Base-by-base conservation (phyloP, 35 echinoderm and acorn worm genomes). In the Apostichopus japonicus region DNA sequence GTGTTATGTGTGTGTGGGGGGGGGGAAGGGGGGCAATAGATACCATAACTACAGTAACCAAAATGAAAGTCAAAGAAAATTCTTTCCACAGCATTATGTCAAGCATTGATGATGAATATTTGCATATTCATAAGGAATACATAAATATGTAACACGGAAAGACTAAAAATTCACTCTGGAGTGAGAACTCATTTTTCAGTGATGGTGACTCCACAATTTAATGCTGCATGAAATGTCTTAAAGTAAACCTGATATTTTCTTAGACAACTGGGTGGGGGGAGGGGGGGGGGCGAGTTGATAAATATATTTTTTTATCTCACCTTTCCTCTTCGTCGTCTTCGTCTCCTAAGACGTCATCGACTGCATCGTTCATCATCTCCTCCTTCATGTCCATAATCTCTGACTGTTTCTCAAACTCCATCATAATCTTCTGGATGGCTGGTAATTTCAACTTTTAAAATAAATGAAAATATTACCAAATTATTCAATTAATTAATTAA, bases 361-460 rank as follows among this genome's bases (percentile, higher is more conserved):
- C 90, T 6, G 97, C 97, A 96, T 99, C 97, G 86, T 91, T 99
- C 97, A 99, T 99, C 97, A 99, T 99, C 72, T 99, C 97, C 86
- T 99, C 97, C 84, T 99, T 99, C 97, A 99, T 99, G 92, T 99
- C 97, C 95, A 99, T 96, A 33, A 99, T 99, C 80, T 99, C 97
- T 2, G 97, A 99, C 75, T 99, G 95, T 56, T 90, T 94, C 86
- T 99, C 97, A 99, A 99, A 99, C 54, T 99, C 97, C 97, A 96
- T 99, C 97, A 99, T 99, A 54, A 99, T 99, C 92, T 99, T 99
- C 79, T 99, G 95, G 14, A 99, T 96, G 54, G 94, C 93, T 16
- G 97, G 95, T 79, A 96, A 79, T 33, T 99, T 99, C 77, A 96
- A 88, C 97, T 99, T 87, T 33, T 33, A 15, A 58, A 59, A 59